phyloP scores from a whole-genome alignment of 2,113 vertebrate species.

The Anas platyrhynchos region DNA sequence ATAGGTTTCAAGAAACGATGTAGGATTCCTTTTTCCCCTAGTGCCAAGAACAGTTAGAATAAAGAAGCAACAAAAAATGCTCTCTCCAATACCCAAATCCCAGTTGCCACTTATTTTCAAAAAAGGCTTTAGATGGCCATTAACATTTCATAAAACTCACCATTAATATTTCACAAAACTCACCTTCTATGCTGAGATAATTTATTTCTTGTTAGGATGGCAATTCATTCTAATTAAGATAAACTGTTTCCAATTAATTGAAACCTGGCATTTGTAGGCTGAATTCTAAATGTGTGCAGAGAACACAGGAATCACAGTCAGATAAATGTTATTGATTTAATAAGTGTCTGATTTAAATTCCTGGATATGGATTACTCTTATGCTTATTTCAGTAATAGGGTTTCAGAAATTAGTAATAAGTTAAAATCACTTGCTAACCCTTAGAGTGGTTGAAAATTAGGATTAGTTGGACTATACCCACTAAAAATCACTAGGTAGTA shows the following conservation, averaged over 20 bases:
- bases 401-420: neutral
- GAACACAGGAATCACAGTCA: conserved; percentile 55
- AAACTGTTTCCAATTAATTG: conserved; percentile 76
- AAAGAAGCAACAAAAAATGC: neutral
- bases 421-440: neutral
- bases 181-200: conserved; percentile 51
- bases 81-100: neutral
- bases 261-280: conserved; percentile 64
- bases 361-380: conserved; percentile 5
- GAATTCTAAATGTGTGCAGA: conserved; percentile 58
- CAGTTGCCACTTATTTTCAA: conserved; percentile 13
- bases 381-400: neutral
- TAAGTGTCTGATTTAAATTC: conserved; percentile 41
- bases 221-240: conserved; percentile 73
- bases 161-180: conserved; percentile 61
- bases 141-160: conserved; percentile 58
- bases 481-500: neutral
- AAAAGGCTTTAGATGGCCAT: conserved; percentile 28
- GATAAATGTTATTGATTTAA: conserved; percentile 64
- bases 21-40: neutral
- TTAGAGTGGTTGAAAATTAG: neutral
- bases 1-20: neutral
- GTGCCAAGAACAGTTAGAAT: neutral
- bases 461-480: neutral
- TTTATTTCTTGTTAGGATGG: conserved; percentile 71